Conservation (phyloP, 1,140 invertebrate genomes). For the Planococcus citri region DNA sequence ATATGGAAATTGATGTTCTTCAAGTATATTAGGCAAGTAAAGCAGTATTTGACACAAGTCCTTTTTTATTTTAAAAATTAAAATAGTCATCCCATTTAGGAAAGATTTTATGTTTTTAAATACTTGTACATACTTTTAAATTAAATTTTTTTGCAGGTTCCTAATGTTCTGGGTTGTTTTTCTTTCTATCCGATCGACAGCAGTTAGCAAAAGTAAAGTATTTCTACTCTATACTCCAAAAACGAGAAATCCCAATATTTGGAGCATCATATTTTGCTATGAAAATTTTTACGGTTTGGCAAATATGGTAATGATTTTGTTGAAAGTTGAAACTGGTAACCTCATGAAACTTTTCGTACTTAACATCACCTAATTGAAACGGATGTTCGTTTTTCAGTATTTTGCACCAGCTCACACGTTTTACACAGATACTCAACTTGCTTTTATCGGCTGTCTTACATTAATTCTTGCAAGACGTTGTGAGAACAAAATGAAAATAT, state of each 20-base stretch:
- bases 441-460: background rate
- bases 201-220: background rate
- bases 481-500: background rate
- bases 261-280: background rate
- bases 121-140: no score
- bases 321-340: no score
- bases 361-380: no score
- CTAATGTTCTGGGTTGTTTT: background rate
- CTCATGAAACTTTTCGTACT: no score
- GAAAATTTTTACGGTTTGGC: background rate
- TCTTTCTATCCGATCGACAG: background rate
- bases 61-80: no score
- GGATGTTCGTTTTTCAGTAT: background rate
- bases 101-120: no score
- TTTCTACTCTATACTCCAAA: background rate
- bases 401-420: background rate
- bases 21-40: background rate
- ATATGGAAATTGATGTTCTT: background rate
- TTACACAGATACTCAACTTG: background rate
- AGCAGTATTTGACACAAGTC: no score
- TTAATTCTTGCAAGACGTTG: background rate
- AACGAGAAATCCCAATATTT: background rate
- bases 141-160: background rate
- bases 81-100: no score
- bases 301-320: background rate